phyloP scores from a whole-genome alignment of 1,140 invertebrate species.

The Orius laevigatus region DNA sequence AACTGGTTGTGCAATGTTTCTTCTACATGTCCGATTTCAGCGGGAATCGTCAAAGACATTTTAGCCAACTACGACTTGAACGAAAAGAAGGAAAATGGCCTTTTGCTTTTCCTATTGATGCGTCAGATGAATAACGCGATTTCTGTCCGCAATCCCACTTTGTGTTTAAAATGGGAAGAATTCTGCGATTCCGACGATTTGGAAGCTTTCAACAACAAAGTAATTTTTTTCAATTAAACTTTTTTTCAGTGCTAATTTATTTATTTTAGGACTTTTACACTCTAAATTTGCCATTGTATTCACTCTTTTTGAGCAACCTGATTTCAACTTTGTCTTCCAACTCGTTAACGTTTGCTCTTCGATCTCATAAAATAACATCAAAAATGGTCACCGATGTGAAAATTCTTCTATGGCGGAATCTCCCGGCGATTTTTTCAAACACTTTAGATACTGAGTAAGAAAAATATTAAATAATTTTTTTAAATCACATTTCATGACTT shows the following conservation, averaged over 20 bases:
- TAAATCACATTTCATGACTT: too few species aligned
- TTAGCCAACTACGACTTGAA: background rate
- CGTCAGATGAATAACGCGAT: constrained; percentile 3
- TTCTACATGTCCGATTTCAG: background rate
- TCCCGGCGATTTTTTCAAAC: constrained; percentile 24
- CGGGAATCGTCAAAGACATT: background rate
- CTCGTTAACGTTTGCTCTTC: constrained; percentile 23
- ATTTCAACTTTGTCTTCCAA: constrained; percentile 20
- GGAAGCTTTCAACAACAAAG: too few species aligned
- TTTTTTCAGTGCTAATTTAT: background rate
- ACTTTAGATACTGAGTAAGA: constrained; percentile 21
- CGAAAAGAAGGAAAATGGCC: background rate
- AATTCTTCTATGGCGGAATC: constrained; percentile 34
- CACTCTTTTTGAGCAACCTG: constrained; percentile 24
- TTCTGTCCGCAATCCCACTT: background rate
- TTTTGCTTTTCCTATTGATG: background rate
- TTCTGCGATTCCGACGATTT: background rate
- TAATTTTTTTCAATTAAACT: constrained; percentile 4
- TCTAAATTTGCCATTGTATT: constrained; percentile 22
- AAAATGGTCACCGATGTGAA: constrained; percentile 28
- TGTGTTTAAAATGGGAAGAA: constrained; percentile 6
- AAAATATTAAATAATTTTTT: constrained; percentile 4
- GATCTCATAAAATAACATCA: constrained; percentile 24
- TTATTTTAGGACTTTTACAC: constrained; percentile 15
- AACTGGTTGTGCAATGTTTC: background rate